Evolutionary conservation across 2,797 vertebrate species (phyloP).

Genomic region (Sebastes goodei): DNA sequence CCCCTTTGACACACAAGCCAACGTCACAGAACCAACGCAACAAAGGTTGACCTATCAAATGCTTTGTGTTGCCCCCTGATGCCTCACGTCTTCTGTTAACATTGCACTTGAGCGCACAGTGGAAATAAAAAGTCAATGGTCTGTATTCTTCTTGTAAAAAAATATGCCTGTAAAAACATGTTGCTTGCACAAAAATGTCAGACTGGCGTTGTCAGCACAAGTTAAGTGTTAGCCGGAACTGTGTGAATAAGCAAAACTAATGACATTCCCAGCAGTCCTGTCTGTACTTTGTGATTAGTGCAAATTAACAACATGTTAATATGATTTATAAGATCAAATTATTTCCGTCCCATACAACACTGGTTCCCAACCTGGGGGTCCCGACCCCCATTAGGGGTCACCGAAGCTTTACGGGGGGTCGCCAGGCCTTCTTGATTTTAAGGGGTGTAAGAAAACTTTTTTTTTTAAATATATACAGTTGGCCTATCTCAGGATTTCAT

Average conservation of each 20-base stretch:
- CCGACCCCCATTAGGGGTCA: too few species aligned
- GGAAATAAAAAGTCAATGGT: not conserved
- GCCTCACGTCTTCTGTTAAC: not conserved
- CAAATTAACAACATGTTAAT: too few species aligned
- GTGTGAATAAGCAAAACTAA: not conserved
- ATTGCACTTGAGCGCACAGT: not conserved
- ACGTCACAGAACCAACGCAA: slow-evolving; percentile 18
- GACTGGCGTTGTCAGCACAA: not conserved
- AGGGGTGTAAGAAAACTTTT: too few species aligned
- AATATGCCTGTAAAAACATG: not conserved
- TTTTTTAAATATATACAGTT: too few species aligned
- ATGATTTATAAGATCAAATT: too few species aligned
- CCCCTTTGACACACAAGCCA: slow-evolving; percentile 6
- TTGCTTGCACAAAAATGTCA: not conserved
- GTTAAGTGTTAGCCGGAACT: not conserved
- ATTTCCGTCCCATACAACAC: too few species aligned
- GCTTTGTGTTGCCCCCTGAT: not conserved
- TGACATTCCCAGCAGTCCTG: not conserved
- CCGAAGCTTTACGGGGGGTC: too few species aligned
- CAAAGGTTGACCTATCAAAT: slow-evolving; percentile 25
- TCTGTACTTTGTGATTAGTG: not conserved
- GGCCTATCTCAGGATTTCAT: too few species aligned
- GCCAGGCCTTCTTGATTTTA: too few species aligned
- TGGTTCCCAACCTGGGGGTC: too few species aligned
- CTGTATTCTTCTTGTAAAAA: not conserved